These are phyloP conservation scores for Exephanes ischioxanthus DNA, from an alignment of 2,888 invertebrate genomes.

Conservation along the genomic window DNA sequence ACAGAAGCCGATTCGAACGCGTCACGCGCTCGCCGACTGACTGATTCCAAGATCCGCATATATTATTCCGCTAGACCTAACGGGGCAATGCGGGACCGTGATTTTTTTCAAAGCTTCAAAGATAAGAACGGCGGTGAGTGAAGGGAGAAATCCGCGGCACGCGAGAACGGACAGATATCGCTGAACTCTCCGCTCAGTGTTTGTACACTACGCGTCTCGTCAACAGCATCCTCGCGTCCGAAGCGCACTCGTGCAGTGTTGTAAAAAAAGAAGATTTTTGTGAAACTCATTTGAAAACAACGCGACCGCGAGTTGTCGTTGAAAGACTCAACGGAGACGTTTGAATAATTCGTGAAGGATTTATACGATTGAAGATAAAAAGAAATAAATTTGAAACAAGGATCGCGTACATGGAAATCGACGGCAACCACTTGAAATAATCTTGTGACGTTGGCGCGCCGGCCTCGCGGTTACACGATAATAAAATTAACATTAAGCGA, in stretches of 20 bases:
- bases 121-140: slow-evolving; percentile 23
- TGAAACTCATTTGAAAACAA: neutral
- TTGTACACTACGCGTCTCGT: neutral
- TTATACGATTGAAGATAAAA: neutral
- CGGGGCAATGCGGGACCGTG: slow-evolving; percentile 13
- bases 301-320: neutral
- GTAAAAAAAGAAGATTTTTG: neutral
- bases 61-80: neutral
- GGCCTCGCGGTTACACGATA: slow-evolving; percentile 13
- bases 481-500: slow-evolving; percentile 28
- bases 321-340: neutral
- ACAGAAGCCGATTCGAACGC: neutral
- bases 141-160: neutral
- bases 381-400: neutral
- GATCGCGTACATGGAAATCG: slow-evolving; percentile 1
- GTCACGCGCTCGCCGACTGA: slow-evolving; percentile 18
- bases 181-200: neutral
- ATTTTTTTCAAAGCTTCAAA: neutral
- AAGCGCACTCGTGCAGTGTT: neutral
- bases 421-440: slow-evolving; percentile 26
- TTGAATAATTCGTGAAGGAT: neutral
- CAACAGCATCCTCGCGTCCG: neutral
- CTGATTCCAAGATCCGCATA: neutral
- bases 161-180: neutral
- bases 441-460: slow-evolving; percentile 20